Conservation (phyloP, 2,797 vertebrate genomes). For the Mycteria americana region DNA sequence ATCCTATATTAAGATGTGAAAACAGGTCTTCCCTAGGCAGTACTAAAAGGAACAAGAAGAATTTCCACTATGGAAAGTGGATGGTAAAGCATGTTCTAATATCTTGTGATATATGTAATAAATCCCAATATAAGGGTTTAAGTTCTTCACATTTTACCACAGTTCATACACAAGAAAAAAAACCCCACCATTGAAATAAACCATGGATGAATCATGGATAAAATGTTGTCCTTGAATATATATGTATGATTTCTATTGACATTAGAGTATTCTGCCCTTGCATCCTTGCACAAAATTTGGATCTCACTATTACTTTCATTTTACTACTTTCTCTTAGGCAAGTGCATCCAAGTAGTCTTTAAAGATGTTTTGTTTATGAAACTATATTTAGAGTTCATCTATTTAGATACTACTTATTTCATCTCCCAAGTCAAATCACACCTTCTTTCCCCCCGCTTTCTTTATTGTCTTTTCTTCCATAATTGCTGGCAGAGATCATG, state of each 20-base stretch:
- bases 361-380: not conserved
- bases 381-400: not conserved
- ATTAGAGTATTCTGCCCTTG: not conserved
- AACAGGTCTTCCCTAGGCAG: not conserved
- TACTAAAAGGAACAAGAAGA: not conserved
- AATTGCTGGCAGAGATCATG: conserved; percentile 26
- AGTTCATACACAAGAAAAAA: not conserved
- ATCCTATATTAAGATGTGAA: not conserved
- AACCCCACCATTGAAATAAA: not conserved
- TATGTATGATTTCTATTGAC: not conserved
- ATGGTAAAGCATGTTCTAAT: not conserved
- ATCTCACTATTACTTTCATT: not conserved
- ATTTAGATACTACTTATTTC: conserved; percentile 1
- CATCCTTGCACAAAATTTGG: not conserved
- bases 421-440: not conserved
- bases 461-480: not conserved
- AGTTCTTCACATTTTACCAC: not conserved
- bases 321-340: not conserved
- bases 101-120: not conserved
- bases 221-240: not conserved
- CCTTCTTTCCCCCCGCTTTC: not conserved
- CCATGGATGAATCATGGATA: not conserved
- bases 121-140: not conserved
- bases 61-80: not conserved
- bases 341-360: not conserved